A percentile compares a stretch with the other conserved stretches of the same genome.
Evolutionary conservation across 2,797 vertebrate species (phyloP).

Genomic region (Pangasius krempfi): DNA sequence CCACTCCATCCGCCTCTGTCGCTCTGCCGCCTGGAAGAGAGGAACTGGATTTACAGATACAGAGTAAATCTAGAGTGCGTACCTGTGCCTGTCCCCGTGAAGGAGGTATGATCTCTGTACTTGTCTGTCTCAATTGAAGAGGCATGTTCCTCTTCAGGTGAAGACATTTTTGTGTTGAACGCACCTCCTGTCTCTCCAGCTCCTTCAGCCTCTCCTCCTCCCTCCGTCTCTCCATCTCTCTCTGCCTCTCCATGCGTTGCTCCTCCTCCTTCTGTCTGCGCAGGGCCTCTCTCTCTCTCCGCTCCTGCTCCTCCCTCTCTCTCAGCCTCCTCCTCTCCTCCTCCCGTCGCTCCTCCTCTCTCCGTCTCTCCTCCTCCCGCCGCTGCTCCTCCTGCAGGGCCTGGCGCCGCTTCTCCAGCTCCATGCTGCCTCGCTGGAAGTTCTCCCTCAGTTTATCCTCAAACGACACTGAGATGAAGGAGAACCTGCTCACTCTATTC

Average conservation of each 20-base stretch:
- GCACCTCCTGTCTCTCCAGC: conserved; percentile 65
- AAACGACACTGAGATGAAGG: conserved; percentile 79
- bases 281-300: conserved; percentile 69
- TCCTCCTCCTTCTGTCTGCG: conserved; percentile 68
- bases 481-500: background rate
- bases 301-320: conserved; percentile 71
- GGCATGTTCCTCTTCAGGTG: background rate
- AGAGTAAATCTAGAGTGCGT: background rate
- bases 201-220: conserved; percentile 57
- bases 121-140: background rate
- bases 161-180: background rate
- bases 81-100: background rate
- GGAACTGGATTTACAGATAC: background rate
- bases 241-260: conserved; percentile 72
- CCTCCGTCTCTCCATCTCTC: conserved; percentile 72
- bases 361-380: conserved; percentile 84
- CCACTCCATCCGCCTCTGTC: conserved; percentile 87
- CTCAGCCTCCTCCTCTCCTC: conserved; percentile 87
- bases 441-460: conserved; percentile 96
- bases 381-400: conserved; percentile 86
- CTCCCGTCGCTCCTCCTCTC: conserved; percentile 82
- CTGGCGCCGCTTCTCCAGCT: conserved; percentile 90
- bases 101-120: background rate
- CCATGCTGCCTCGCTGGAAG: conserved; percentile 87
- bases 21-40: conserved; percentile 82